Evolutionary conservation across 1,140 invertebrate species (phyloP).

Genomic region (Coptotermes formosanus): DNA sequence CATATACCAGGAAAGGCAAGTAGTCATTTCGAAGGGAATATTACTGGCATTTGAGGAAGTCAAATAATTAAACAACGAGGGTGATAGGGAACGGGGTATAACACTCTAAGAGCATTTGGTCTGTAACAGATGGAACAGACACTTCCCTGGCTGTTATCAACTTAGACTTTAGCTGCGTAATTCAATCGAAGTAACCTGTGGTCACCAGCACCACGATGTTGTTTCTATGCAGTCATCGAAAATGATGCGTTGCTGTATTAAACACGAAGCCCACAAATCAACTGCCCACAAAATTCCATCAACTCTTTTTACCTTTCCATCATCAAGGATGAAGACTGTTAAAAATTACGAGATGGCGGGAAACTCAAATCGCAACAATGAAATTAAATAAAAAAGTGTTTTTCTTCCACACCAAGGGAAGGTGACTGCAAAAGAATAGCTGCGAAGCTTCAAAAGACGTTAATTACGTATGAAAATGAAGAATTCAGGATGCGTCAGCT

Average conservation of each 20-base stretch:
- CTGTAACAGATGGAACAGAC: background rate
- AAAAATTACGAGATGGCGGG: too few relatives aligned
- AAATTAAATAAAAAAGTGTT: background rate
- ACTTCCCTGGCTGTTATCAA: background rate
- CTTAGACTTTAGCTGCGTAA: background rate
- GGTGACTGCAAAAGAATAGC: background rate
- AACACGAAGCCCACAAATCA: background rate
- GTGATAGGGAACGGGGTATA: too few relatives aligned
- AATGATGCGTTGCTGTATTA: background rate
- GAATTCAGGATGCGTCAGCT: background rate
- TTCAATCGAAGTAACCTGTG: background rate
- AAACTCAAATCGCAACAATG: background rate
- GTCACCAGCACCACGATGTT: background rate
- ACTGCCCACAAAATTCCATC: slow-evolving; percentile 5
- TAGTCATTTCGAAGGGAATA: background rate
- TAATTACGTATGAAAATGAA: background rate
- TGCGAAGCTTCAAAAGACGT: background rate
- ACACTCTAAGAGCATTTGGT: too few relatives aligned
- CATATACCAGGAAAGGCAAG: background rate
- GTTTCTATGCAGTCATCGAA: background rate
- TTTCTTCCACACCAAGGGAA: background rate
- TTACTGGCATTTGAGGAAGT: background rate
- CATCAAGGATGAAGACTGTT: background rate
- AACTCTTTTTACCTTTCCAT: background rate
- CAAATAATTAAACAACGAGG: background rate